phyloP scores from a whole-genome alignment of 2,888 invertebrate species.

The Spisula subtruncata region DNA sequence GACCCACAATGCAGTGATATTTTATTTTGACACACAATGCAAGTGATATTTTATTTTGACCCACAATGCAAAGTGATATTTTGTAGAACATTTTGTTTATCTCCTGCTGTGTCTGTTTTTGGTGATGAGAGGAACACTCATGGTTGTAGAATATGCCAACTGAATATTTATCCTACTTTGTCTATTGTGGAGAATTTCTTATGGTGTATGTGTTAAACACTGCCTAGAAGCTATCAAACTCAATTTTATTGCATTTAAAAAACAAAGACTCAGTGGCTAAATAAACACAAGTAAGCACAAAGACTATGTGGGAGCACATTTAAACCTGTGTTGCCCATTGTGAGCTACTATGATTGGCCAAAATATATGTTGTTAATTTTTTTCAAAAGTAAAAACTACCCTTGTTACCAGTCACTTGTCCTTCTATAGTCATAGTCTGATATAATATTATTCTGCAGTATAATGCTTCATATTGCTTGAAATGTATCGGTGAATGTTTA shows the following conservation, averaged over 20 bases:
- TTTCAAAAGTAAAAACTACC: neutral
- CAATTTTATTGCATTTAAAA: neutral
- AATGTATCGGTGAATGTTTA: too few relatives aligned
- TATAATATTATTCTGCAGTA: neutral
- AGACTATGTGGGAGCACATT: neutral
- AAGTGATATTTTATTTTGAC: too few relatives aligned
- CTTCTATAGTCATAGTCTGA: neutral
- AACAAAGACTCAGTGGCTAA: neutral
- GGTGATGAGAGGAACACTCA: too few relatives aligned
- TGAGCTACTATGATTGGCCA: neutral
- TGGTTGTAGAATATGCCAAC: too few relatives aligned
- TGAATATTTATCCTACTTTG: too few relatives aligned
- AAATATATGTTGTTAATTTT: neutral
- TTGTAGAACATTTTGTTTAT: too few relatives aligned
- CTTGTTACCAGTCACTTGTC: neutral
- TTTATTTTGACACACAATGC: too few relatives aligned
- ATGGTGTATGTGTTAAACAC: neutral
- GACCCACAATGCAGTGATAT: too few relatives aligned
- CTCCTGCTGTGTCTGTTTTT: too few relatives aligned
- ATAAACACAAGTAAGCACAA: neutral
- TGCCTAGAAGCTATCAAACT: neutral
- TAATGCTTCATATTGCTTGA: too few relatives aligned
- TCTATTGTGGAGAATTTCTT: neutral
- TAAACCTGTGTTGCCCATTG: neutral
- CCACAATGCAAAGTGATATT: too few relatives aligned